Evolutionary conservation across 1,140 invertebrate genomes (phyloP).

Genomic region (Octopus sinensis): DNA sequence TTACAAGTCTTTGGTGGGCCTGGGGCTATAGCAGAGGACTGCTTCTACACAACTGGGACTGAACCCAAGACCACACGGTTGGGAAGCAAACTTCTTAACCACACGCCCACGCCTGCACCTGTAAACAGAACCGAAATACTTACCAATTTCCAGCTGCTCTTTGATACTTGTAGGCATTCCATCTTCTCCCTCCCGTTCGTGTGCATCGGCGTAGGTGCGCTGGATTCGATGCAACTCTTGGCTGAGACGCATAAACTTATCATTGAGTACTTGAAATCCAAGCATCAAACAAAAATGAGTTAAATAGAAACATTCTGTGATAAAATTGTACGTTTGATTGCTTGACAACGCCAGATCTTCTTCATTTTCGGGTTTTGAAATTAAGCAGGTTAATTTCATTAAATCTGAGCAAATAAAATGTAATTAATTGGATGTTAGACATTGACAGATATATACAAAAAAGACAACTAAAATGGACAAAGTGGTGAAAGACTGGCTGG

Average conservation of each 20-base stretch:
- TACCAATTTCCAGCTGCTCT: conserved; percentile 64
- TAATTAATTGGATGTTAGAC: no score
- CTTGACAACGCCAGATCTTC: conserved; percentile 57
- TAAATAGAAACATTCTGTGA: conserved; percentile 87
- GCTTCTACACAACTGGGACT: no score
- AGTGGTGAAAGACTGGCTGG: no score
- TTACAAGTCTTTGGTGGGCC: no score
- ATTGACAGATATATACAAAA: no score
- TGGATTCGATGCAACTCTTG: conserved; percentile 76
- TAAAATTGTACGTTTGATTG: conserved; percentile 66
- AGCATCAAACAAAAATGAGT: conserved; percentile 82
- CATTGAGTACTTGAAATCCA: conserved; percentile 75
- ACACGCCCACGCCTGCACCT: no score
- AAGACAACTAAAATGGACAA: no score
- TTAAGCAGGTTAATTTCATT: conserved; percentile 72
- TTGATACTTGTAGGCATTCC: conserved; percentile 64
- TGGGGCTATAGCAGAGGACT: no score
- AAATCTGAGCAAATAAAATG: conserved; percentile 58
- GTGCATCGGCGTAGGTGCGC: conserved; percentile 65
- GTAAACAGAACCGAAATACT: neutral
- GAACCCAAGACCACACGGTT: no score
- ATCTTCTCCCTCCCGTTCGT: conserved; percentile 36
- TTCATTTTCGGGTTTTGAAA: conserved; percentile 66
- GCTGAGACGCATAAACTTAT: conserved; percentile 68
- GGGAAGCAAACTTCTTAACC: no score